Evolutionary conservation across 92 coral and sea anemone species (phyloP).

Genomic region (Parazoanthus atlanticus): DNA sequence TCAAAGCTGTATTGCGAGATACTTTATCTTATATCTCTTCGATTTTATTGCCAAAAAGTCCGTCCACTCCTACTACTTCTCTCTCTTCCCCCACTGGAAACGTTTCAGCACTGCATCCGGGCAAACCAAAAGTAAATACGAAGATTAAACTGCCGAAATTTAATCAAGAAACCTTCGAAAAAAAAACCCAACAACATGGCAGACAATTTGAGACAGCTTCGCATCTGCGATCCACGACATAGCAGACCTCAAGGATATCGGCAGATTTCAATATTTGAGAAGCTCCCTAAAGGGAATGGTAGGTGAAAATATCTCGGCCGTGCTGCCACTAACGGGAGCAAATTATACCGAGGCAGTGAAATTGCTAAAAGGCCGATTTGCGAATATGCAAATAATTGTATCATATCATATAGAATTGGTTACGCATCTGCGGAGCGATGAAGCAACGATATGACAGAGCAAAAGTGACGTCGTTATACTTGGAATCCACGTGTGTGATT

Average conservation of each 20-base stretch:
- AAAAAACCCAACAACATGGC: conserved; percentile 22
- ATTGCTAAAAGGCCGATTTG: conserved; percentile 6
- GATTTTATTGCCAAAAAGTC: background rate
- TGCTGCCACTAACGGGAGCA: background rate
- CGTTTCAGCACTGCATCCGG: background rate
- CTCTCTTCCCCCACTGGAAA: background rate
- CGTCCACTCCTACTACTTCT: background rate
- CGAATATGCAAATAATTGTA: conserved; percentile 2
- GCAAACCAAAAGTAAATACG: background rate
- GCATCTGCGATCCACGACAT: conserved; percentile 10
- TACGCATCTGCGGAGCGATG: too few relatives aligned
- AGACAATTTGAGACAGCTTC: conserved; percentile 12
- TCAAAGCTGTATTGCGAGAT: background rate
- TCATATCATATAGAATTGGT: background rate
- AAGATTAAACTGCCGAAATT: conserved; percentile 15
- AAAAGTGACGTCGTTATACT: too few relatives aligned
- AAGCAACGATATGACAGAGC: too few relatives aligned
- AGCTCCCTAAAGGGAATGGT: conserved; percentile 10
- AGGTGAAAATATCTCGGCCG: background rate
- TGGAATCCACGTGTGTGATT: too few relatives aligned
- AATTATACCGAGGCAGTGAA: conserved; percentile 10
- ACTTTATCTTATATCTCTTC: background rate
- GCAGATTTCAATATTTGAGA: conserved; percentile 1
- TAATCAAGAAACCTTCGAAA: background rate
- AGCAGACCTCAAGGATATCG: background rate